Evolutionary conservation across 2,888 invertebrate genomes (phyloP).

Genomic region (Caenorhabditis doughertyi): DNA sequence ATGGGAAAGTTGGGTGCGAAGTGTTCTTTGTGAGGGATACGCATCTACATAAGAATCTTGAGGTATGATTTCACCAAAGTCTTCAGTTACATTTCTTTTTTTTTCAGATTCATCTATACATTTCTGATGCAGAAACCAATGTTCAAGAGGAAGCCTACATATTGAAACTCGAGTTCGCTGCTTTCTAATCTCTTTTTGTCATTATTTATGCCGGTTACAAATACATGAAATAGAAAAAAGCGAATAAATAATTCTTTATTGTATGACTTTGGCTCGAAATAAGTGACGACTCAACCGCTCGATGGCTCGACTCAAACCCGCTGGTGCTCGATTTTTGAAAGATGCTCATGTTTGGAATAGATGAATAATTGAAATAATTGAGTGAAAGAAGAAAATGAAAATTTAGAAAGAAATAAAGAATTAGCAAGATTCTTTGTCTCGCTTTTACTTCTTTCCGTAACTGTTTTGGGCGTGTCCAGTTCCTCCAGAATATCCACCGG

Average conservation of each 20-base stretch:
- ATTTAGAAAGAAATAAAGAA: constrained; percentile 23
- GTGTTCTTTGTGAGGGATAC: constrained; percentile 60
- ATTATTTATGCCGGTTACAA: constrained; percentile 3
- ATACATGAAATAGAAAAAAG: not conserved
- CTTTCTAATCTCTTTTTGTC: constrained; percentile 21
- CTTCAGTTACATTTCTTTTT: not conserved
- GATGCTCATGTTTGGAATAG: constrained; percentile 37
- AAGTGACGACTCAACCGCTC: constrained; percentile 65
- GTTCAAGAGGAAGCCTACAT: constrained; percentile 68
- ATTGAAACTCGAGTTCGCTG: constrained; percentile 49
- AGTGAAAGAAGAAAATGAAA: constrained; percentile 21
- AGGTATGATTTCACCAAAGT: constrained; percentile 29
- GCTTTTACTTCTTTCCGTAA: constrained; percentile 71
- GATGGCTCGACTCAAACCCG: constrained; percentile 66
- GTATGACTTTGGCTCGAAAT: constrained; percentile 50
- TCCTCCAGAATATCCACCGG: constrained; percentile 75
- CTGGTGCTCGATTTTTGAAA: constrained; percentile 58
- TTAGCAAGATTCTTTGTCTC: constrained; percentile 33
- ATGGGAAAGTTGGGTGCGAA: constrained; percentile 40
- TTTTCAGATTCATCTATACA: constrained; percentile 53
- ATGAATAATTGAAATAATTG: constrained; percentile 10
- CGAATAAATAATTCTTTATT: constrained; percentile 45
- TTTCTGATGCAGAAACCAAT: constrained; percentile 63
- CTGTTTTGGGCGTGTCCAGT: constrained; percentile 71
- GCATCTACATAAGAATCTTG: constrained; percentile 61